phyloP scores from a whole-genome alignment of 2,888 invertebrate genomes.

The Conchocele bisecta region DNA sequence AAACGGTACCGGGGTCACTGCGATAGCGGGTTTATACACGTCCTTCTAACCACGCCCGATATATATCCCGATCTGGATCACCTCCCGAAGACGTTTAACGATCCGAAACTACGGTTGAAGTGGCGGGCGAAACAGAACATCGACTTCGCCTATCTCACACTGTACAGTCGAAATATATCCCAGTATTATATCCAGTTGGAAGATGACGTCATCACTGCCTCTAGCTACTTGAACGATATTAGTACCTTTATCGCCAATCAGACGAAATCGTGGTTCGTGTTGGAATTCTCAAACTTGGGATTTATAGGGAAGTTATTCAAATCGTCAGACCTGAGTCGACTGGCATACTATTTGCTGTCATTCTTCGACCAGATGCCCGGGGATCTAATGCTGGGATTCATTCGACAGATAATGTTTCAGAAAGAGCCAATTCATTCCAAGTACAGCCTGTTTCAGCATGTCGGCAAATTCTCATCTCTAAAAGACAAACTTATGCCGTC shows the following conservation, averaged over 20 bases:
- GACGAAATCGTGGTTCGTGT: constrained; percentile 55
- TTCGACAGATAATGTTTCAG: constrained; percentile 57
- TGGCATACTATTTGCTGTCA: constrained; percentile 76
- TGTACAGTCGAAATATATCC: constrained; percentile 75
- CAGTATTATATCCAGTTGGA: constrained; percentile 81
- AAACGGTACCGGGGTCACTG: constrained; percentile 62
- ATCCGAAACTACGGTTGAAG: constrained; percentile 76
- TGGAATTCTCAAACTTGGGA: constrained; percentile 68
- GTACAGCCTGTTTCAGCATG: constrained; percentile 65
- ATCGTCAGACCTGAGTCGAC: constrained; percentile 54
- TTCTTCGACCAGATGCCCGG: constrained; percentile 65
- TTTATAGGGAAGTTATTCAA: constrained; percentile 71
- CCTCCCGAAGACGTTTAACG: constrained; percentile 76
- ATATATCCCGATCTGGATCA: constrained; percentile 70
- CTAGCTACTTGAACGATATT: constrained; percentile 77
- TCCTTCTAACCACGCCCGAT: constrained; percentile 72
- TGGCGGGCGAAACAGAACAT: constrained; percentile 83
- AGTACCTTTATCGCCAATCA: constrained; percentile 73
- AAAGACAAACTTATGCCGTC: constrained; percentile 60
- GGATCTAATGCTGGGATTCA: constrained; percentile 61
- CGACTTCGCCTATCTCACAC: constrained; percentile 81
- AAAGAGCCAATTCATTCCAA: constrained; percentile 40
- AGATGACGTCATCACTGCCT: constrained; percentile 81
- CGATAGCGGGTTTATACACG: constrained; percentile 80
- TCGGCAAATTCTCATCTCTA: constrained; percentile 64